A percentile compares a stretch with the other conserved stretches of the same genome.
Evolutionary conservation across 2,888 invertebrate genomes (phyloP).

Genomic region (Leistus spinibarbis): DNA sequence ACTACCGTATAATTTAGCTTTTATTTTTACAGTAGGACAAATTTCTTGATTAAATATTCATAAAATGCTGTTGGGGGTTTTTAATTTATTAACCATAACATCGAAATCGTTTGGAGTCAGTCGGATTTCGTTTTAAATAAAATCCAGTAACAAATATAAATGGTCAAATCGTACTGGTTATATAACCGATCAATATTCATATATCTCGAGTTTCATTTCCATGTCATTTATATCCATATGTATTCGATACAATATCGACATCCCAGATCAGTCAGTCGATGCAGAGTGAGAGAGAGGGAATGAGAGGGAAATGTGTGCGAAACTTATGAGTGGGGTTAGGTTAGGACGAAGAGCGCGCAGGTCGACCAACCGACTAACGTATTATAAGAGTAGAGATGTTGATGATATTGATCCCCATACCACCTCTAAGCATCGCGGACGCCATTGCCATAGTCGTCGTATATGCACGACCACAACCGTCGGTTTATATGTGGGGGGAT

Average conservation of each 20-base stretch:
- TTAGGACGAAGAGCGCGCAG: conserved; percentile 1
- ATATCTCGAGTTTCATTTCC: too few relatives aligned
- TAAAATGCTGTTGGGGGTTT: too few relatives aligned
- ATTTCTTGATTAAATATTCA: too few relatives aligned
- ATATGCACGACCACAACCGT: background rate
- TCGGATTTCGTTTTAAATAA: too few relatives aligned
- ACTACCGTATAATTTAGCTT: too few relatives aligned
- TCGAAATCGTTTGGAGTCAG: too few relatives aligned
- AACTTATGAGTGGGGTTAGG: background rate
- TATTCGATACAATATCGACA: background rate
- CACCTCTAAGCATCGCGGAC: conserved; percentile 19
- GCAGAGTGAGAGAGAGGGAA: background rate
- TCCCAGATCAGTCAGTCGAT: background rate
- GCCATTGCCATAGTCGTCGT: conserved; percentile 28
- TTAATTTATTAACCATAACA: too few relatives aligned
- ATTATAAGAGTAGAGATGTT: background rate
- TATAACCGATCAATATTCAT: too few relatives aligned
- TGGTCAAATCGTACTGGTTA: too few relatives aligned
- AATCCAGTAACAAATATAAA: too few relatives aligned
- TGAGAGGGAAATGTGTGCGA: background rate
- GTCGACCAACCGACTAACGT: conserved; percentile 22
- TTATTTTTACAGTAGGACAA: too few relatives aligned
- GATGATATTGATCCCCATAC: conserved; percentile 24
- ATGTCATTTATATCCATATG: background rate
- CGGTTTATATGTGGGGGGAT: background rate